phyloP scores from a whole-genome alignment of 2,113 vertebrate genomes.

The Coturnix japonica region DNA sequence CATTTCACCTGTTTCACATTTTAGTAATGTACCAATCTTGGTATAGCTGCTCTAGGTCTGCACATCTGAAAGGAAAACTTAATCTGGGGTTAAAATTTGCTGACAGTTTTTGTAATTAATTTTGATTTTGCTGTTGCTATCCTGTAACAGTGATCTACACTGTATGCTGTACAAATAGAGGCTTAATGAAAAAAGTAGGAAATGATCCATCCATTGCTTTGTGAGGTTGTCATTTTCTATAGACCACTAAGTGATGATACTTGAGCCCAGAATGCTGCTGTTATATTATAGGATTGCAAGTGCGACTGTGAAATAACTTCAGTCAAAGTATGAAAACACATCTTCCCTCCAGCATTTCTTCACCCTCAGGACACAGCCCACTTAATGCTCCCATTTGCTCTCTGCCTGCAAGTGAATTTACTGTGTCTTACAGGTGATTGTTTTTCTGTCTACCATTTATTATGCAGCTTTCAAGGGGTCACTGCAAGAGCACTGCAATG shows the following conservation, averaged over 20 bases:
- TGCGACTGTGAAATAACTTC: background rate
- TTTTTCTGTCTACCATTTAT: background rate
- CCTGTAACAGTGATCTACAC: background rate
- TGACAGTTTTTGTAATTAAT: background rate
- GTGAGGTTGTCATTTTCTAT: background rate
- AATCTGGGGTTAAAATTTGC: background rate
- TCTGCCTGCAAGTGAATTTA: background rate
- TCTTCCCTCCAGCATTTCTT: background rate
- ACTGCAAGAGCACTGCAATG: background rate
- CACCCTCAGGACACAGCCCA: background rate
- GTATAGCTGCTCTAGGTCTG: background rate
- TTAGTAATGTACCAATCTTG: background rate
- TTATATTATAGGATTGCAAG: background rate
- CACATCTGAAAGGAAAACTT: background rate
- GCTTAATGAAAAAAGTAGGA: background rate
- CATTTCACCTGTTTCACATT: background rate
- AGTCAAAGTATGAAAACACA: background rate
- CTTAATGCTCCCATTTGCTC: background rate
- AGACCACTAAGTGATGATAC: background rate
- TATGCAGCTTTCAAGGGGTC: background rate
- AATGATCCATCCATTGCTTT: background rate
- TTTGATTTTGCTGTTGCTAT: background rate
- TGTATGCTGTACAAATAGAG: background rate
- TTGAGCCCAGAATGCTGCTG: background rate
- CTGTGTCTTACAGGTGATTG: background rate